Evolutionary conservation across 2,113 vertebrate genomes (phyloP).

Genomic region (Desmodus rotundus): DNA sequence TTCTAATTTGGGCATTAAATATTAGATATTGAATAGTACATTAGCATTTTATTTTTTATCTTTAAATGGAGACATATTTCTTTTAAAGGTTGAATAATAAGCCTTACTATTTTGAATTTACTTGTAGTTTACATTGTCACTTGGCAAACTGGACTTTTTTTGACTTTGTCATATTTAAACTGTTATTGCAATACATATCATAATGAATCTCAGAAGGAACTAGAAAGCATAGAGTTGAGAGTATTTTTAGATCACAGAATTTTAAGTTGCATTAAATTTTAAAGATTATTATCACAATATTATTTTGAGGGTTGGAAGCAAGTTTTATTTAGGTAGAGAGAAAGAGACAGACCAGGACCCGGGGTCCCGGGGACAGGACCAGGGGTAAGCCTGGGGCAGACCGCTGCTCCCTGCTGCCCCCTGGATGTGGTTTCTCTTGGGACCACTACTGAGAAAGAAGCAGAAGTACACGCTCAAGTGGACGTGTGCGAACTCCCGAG

Average conservation of each 20-base stretch:
- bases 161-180: not conserved
- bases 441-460: not conserved
- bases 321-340: not conserved
- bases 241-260: not conserved
- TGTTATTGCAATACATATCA: not conserved
- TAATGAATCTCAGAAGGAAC: slow-evolving; percentile 7
- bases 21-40: not conserved
- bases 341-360: not conserved
- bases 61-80: not conserved
- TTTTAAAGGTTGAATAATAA: not conserved
- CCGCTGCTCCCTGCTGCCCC: not conserved
- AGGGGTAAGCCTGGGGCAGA: not conserved
- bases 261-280: not conserved
- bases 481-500: not conserved
- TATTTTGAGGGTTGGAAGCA: not conserved
- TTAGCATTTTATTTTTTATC: not conserved
- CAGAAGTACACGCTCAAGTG: not conserved
- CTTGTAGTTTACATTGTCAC: not conserved
- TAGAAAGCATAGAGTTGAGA: slow-evolving; percentile 12
- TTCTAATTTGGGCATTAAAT: not conserved
- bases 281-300: not conserved
- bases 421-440: not conserved
- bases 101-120: not conserved
- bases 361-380: not conserved
- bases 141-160: not conserved